Evolutionary conservation across 2,888 invertebrate genomes (phyloP).

Genomic region (Ectobius pallidus): DNA sequence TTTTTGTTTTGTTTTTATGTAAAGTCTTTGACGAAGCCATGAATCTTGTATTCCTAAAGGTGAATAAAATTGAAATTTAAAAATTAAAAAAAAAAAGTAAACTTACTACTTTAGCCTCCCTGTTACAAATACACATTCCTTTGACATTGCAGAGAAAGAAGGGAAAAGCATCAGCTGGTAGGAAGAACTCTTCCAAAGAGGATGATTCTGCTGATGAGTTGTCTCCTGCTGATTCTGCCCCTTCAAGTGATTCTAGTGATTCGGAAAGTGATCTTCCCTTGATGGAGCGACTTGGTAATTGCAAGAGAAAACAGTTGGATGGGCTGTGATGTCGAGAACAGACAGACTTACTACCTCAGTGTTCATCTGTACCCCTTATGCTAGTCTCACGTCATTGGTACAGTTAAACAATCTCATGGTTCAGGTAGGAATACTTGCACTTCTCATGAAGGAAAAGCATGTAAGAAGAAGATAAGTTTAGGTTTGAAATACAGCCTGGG

Average conservation of each 20-base stretch:
- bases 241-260: slow-evolving; percentile 44
- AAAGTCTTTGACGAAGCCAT: too few relatives aligned
- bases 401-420: too few relatives aligned
- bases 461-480: too few relatives aligned
- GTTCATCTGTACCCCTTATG: not conserved
- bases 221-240: slow-evolving; percentile 44
- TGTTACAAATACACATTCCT: too few relatives aligned
- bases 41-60: too few relatives aligned
- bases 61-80: too few relatives aligned
- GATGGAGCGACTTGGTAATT: slow-evolving; percentile 24
- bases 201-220: slow-evolving; percentile 44
- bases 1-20: too few relatives aligned
- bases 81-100: too few relatives aligned
- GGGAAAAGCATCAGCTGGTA: not conserved
- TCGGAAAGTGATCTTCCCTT: slow-evolving; percentile 44
- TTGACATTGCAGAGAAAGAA: slow-evolving; percentile 24
- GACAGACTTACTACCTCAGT: not conserved
- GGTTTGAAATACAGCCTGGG: too few relatives aligned
- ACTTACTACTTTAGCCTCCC: too few relatives aligned
- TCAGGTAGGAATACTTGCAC: too few relatives aligned
- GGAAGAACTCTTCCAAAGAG: not conserved
- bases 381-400: not conserved
- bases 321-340: not conserved
- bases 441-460: too few relatives aligned
- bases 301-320: not conserved